Evolutionary conservation across 2,797 vertebrate genomes (phyloP).

Genomic region (Taeniopygia guttata): DNA sequence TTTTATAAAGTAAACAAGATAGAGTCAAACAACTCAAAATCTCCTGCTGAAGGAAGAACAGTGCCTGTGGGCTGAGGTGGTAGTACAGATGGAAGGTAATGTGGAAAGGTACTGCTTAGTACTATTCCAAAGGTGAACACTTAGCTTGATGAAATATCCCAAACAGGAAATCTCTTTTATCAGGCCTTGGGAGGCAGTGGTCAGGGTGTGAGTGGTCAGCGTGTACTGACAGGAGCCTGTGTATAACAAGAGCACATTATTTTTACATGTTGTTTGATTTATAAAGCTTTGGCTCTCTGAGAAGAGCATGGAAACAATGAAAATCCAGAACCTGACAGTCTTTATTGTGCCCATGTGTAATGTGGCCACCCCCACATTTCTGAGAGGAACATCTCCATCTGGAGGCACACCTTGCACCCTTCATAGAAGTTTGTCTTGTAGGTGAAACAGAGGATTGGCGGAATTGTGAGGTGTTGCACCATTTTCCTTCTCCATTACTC

Average conservation of each 20-base stretch:
- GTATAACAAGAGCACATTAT: not conserved
- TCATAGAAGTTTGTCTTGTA: not conserved
- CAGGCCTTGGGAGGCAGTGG: not conserved
- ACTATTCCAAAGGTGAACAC: not conserved
- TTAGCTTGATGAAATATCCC: not conserved
- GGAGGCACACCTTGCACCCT: not conserved
- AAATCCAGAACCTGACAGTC: not conserved
- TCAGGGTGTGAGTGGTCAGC: not conserved
- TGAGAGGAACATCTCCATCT: accelerated
- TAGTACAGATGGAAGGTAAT: not conserved
- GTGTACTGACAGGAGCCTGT: not conserved
- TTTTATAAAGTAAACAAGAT: conserved; percentile 32
- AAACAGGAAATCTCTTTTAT: not conserved
- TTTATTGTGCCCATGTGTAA: accelerated
- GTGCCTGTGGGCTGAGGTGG: not conserved
- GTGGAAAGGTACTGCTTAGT: not conserved
- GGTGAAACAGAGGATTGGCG: not conserved
- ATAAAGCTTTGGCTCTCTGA: not conserved
- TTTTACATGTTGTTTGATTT: not conserved
- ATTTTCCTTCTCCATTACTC: not conserved
- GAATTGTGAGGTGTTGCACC: not conserved
- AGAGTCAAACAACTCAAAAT: not conserved
- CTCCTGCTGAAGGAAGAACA: not conserved
- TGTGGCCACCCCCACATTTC: not conserved
- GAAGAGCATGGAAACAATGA: not conserved